Evolutionary conservation across 2,113 vertebrate genomes (phyloP).

Genomic region (Promerops cafer): DNA sequence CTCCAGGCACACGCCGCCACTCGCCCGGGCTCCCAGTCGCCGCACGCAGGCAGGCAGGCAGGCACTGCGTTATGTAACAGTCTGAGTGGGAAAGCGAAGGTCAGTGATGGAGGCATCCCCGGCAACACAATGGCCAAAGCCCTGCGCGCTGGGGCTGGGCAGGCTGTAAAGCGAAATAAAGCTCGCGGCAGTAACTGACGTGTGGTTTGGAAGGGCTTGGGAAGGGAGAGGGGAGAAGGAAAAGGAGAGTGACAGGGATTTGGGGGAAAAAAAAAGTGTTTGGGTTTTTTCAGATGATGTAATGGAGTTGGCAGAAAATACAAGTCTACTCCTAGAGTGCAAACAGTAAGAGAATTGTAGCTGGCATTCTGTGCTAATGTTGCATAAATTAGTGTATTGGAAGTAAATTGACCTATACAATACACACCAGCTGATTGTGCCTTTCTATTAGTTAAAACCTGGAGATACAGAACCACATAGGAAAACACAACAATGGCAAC

Average conservation of each 20-base stretch:
- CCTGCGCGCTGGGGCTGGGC: constrained; percentile 5
- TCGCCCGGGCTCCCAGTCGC: not conserved
- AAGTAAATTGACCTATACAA: constrained; percentile 56
- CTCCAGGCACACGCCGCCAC: not conserved
- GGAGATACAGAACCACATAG: not conserved
- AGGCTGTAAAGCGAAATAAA: not conserved
- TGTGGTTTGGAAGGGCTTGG: not conserved
- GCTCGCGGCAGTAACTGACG: not conserved
- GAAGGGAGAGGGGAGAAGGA: not conserved
- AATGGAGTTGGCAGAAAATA: constrained; percentile 75
- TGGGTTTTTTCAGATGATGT: constrained; percentile 71
- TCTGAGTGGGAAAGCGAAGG: constrained; percentile 61
- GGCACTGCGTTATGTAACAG: constrained; percentile 73
- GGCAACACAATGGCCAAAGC: constrained; percentile 54
- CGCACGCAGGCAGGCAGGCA: constrained; percentile 59
- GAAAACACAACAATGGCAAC: not conserved
- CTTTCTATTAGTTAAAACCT: constrained; percentile 16
- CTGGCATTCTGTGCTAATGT: constrained; percentile 65
- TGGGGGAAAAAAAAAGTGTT: constrained; percentile 18
- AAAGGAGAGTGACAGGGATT: not conserved
- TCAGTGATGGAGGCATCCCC: constrained; percentile 66
- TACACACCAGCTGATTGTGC: constrained; percentile 2
- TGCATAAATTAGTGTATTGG: constrained; percentile 65
- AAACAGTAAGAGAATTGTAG: constrained; percentile 66
- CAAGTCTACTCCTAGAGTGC: constrained; percentile 68